phyloP scores from a whole-genome alignment of 2,888 invertebrate genomes.

The Dolichomitus sp. region DNA sequence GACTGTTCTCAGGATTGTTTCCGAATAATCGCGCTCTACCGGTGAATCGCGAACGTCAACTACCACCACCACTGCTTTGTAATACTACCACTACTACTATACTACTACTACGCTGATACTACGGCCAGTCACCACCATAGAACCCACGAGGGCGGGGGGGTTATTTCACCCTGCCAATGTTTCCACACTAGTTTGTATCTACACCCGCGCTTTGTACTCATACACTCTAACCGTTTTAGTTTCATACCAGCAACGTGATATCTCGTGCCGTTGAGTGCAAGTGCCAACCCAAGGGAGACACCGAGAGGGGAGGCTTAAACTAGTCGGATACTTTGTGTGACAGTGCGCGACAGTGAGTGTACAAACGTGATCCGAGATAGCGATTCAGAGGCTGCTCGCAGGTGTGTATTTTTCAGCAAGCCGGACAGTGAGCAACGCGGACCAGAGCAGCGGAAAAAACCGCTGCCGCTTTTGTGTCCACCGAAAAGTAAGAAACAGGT shows the following conservation, averaged over 20 bases:
- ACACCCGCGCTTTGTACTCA: slow-evolving; percentile 20
- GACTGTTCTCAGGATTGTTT: slow-evolving; percentile 21
- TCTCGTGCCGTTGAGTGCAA: slow-evolving; percentile 24
- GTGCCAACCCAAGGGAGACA: slow-evolving; percentile 7
- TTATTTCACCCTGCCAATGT: slow-evolving; percentile 50
- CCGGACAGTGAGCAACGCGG: neutral
- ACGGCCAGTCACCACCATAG: slow-evolving; percentile 49
- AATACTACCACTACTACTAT: slow-evolving; percentile 5
- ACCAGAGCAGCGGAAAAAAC: neutral
- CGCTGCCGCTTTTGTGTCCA: neutral
- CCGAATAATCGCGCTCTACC: slow-evolving; percentile 47
- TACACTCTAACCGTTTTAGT: slow-evolving; percentile 16
- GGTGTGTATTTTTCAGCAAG: neutral
- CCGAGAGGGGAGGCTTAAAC: slow-evolving; percentile 11
- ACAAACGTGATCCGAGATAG: slow-evolving; percentile 22
- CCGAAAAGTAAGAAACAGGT: neutral
- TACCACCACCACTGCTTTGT: slow-evolving; percentile 40
- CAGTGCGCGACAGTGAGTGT: slow-evolving; percentile 19
- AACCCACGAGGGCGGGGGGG: slow-evolving; percentile 29
- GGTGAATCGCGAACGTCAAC: slow-evolving; percentile 47
- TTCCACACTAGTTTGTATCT: slow-evolving; percentile 9
- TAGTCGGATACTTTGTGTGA: slow-evolving; percentile 40
- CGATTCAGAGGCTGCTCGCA: slow-evolving; percentile 4
- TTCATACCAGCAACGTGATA: slow-evolving; percentile 19
- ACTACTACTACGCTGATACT: slow-evolving; percentile 26